Base-by-base conservation (phyloP, 2,797 vertebrate species). In the Periophthalmus magnuspinnatus region DNA sequence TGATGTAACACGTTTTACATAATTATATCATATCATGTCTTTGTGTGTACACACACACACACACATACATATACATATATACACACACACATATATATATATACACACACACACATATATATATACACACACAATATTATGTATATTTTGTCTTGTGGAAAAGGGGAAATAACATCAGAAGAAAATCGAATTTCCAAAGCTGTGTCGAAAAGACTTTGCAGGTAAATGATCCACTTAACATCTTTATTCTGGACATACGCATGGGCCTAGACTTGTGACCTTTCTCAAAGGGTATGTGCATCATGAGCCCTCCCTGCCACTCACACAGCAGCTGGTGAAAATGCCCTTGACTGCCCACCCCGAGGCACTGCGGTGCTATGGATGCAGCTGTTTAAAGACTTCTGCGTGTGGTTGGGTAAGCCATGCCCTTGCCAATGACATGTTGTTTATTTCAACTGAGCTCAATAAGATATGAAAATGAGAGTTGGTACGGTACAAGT, bases 341-440 rank as follows among this genome's bases (percentile, higher is more conserved):
- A 86, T 84, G 86, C 80, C 90, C 91, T 91, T 90, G 84, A 89
- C 86, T 87, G 86, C 72, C 84, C 86, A 85, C 78, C 90, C 85
- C 75, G 28, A 69, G 86, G 90, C 88, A 69, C 62, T 66, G 65
- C 76, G 69, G 84, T 81, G 79, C 68, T 81, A 84, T 77, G 79
- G 74, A 83, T 88, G 83, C 90, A 89, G 90, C 88, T 90, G 86
- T 89, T 88, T 72, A 76, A 77, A 86, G 67, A 79, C 78, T 86
- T 88, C 79, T 82, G 82, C 77, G 81, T 80, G 68, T 79, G 81
- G 82, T 82, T 86, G 77, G 76, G 58, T 69, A 79, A 87, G 70
- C 81, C 6, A 33, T 69, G 88, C 76, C 87, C 87, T 89, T 90
- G 81, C 82, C 83, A 88, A 90, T 85, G 86, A 71, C 80, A 76